Conservation (phyloP, 2,797 vertebrate species). For the Spheniscus humboldti region DNA sequence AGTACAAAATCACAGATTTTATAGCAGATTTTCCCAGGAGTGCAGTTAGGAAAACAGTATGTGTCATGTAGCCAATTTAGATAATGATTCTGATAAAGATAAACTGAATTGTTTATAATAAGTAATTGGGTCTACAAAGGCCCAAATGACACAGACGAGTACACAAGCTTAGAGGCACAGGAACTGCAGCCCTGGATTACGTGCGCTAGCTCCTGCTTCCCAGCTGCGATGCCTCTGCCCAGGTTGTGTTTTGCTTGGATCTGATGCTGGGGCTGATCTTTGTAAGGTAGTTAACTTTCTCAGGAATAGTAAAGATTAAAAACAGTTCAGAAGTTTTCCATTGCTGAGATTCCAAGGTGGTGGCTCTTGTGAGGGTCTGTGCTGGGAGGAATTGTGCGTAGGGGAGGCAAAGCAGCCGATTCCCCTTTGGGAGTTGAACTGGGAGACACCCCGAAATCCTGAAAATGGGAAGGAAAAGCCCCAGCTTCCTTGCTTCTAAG, state of each 20-base stretch:
- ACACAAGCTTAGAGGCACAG: background rate
- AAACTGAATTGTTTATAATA: conserved; percentile 95
- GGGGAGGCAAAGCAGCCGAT: background rate
- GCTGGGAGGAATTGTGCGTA: background rate
- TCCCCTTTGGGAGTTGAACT: conserved; percentile 1
- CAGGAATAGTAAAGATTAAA: fast-evolving
- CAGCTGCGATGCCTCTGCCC: fast-evolving
- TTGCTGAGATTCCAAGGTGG: background rate
- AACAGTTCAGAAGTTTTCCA: fast-evolving
- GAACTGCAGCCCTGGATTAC: background rate
- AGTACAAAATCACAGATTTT: conserved; percentile 84
- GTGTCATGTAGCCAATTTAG: conserved; percentile 98
- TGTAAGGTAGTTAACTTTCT: background rate
- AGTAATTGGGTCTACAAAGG: conserved; percentile 91
- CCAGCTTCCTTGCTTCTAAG: background rate
- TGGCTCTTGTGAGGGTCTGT: background rate
- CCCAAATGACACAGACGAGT: conserved; percentile 66
- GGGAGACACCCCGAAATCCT: background rate
- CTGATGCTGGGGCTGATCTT: background rate
- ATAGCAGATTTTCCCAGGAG: conserved; percentile 83
- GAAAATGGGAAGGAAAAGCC: background rate
- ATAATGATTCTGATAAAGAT: conserved; percentile 98
- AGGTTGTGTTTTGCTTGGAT: fast-evolving
- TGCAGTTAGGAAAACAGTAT: conserved; percentile 88
- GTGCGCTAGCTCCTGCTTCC: background rate